Conservation (phyloP, 2,888 invertebrate species). For the Taphrorychus bicolor region DNA sequence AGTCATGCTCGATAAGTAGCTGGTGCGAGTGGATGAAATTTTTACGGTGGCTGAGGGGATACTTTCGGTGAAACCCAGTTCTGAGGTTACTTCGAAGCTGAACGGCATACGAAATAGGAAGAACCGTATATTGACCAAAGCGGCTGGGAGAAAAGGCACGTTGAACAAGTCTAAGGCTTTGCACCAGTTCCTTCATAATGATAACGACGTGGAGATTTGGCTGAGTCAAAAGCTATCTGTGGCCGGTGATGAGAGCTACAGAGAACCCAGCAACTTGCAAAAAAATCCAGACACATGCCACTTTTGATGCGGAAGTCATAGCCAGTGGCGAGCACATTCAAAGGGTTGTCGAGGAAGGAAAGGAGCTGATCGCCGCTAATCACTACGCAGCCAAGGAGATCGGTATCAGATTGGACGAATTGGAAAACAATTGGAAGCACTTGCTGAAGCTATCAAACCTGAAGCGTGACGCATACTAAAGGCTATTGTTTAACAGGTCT, state of each 20-base stretch:
- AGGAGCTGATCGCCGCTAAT: conserved; percentile 74
- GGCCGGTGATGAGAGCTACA: conserved; percentile 91
- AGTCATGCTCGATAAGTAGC: conserved; percentile 81
- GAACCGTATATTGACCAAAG: conserved; percentile 71
- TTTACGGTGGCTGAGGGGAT: conserved; percentile 47
- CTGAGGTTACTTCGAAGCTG: conserved; percentile 71
- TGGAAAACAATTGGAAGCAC: conserved; percentile 88
- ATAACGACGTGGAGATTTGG: conserved; percentile 91
- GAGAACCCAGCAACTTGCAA: conserved; percentile 96
- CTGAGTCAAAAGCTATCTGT: conserved; percentile 92
- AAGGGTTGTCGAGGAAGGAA: conserved; percentile 81
- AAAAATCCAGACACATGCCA: conserved; percentile 96
- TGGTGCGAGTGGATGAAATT: conserved; percentile 75
- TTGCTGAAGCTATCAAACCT: conserved; percentile 81
- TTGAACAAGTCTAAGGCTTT: conserved; percentile 86
- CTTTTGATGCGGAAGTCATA: conserved; percentile 93
- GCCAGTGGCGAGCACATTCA: conserved; percentile 89
- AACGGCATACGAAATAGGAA: conserved; percentile 71
- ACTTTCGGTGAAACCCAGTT: conserved; percentile 72
- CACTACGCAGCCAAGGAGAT: conserved; percentile 92
- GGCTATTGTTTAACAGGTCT: conserved; percentile 84
- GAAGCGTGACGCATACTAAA: conserved; percentile 92
- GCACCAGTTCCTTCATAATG: conserved; percentile 87
- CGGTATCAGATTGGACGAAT: conserved; percentile 78
- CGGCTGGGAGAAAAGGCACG: conserved; percentile 72